Base-by-base conservation (phyloP, 2,888 invertebrate genomes). In the Parnassius mnemosyne region DNA sequence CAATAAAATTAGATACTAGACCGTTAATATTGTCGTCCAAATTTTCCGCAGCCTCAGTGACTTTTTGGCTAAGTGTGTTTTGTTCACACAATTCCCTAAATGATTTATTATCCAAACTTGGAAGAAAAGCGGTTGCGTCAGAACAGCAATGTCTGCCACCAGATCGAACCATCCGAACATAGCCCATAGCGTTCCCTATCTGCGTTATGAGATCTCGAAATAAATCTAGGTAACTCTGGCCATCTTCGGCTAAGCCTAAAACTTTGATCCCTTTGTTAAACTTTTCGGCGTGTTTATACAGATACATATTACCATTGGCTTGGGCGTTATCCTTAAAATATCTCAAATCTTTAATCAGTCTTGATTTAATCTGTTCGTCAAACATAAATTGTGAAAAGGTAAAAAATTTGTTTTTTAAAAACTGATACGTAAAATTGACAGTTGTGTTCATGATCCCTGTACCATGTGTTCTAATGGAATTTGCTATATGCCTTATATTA, bases 361-460 rank as follows among this genome's bases (percentile, higher is more conserved):
- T 93, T 0, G 98, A 98, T 84, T 99, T 98, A 57, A 99, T 98
- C 77, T 98, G 98, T 84, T 99, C 99, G 80, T 99, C 99, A 79
- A 96, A 99, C 84, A 99, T 94, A 81, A 99, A 99, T 84, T 99
- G 98, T 0, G 99, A 99, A 81, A 99, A 97, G 1, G 96, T 95
- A 73, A 96, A 96, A 76, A 99, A 96, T 83, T 99, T 98, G 72
- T 97, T 96, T 69, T 97, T 94, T 68, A 99, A 90, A 85, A 98
- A 99, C 85, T 98, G 98, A 85, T 98, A 98, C 0, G 97, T 96
- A 73, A 96, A 97, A 80, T 98, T 98, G 68, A 95, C 97, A 0
- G 98, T 97, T 0, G 98, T 98, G 77, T 97, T 98, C 94, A 98
- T 97, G 66, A 99, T 97, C 9, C 99, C 99, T 10, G 96, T 96